Evolutionary conservation across 2,888 invertebrate genomes (phyloP).

Genomic region (Tortrix viridana): DNA sequence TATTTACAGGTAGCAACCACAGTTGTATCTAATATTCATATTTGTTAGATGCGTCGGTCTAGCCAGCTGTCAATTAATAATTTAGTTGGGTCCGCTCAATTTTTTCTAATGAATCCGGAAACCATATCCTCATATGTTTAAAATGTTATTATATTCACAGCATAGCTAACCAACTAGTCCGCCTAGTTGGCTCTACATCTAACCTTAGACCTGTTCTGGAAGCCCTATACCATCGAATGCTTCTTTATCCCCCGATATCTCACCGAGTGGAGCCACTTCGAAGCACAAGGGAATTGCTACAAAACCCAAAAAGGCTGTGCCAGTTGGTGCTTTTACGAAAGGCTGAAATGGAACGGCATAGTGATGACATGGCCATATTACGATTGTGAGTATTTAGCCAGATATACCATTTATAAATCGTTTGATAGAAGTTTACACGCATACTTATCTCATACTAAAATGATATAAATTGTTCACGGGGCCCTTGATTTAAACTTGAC

Average conservation of each 20-base stretch:
- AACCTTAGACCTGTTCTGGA: constrained; percentile 95
- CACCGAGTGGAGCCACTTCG: constrained; percentile 94
- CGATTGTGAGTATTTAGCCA: constrained; percentile 85
- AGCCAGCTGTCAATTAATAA: too few relatives aligned
- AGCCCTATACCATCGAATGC: constrained; percentile 96
- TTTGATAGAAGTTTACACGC: neutral
- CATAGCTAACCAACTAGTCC: constrained; percentile 94
- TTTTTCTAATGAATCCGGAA: too few relatives aligned
- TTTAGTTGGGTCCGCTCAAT: too few relatives aligned
- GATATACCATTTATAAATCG: neutral
- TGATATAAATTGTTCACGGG: too few relatives aligned
- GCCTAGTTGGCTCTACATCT: constrained; percentile 94
- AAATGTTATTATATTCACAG: constrained; percentile 68
- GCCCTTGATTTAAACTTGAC: neutral
- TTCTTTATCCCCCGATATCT: constrained; percentile 93
- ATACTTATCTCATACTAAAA: too few relatives aligned
- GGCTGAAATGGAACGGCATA: constrained; percentile 79
- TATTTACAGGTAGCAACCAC: constrained; percentile 88
- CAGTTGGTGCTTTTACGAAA: constrained; percentile 89
- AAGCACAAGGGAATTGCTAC: constrained; percentile 91
- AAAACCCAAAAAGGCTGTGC: constrained; percentile 91
- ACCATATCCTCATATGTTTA: neutral
- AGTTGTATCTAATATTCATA: too few relatives aligned
- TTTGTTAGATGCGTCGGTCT: too few relatives aligned
- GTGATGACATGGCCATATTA: constrained; percentile 92